Evolutionary conservation across 2,797 vertebrate species (phyloP), one percentile per base, ranked within the genome.

Genomic region (Sarcophilus harrisii): DNA sequence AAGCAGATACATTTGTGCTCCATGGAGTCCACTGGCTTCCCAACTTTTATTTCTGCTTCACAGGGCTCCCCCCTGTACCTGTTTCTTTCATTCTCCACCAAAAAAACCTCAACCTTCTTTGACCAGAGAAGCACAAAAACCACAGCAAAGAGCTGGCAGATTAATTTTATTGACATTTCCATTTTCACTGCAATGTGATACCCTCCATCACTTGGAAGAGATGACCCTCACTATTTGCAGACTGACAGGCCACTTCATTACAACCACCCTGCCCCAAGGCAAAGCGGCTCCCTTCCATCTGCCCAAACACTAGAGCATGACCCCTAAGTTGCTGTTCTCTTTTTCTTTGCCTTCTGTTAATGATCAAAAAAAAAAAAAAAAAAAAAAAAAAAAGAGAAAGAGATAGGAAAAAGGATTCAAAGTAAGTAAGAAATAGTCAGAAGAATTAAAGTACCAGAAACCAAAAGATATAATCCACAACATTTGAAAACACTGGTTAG

Each of bases 81-180:
- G 96, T 97, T 98, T 97, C 97, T 97, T 95, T 97, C 93, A 97
- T 95, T 62, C 95, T 58, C 98, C 62, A 10, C 89, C 38, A 0
- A 94, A 94, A 94, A 91, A 57, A 45, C 28, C 98, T 98, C 98
- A 98, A 98, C 98, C 98, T 98, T 98, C 98, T 99, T 98, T 97
- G 98, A 98, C 97, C 94, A n/a, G 96, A 98, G 98, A 98, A 98
- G 98, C 97, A 98, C 98, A 99, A 98, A 98, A 99, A 99, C 99
- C 98, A 99, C 98, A 99, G 99, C 99, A 99, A 99, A 99, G 99
- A 99, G 99, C 99, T 99, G 99, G 99, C 99, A 99, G 99, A 99
- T 99, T 99, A 99, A 99, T 99, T 99, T 99, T 99, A 99, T 99
- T 99, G 99, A 99, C 99, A 99, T 99, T 99, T 99, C 99, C 99